phyloP scores from a whole-genome alignment of 2,797 vertebrate species.

The Salarias fasciatus region DNA sequence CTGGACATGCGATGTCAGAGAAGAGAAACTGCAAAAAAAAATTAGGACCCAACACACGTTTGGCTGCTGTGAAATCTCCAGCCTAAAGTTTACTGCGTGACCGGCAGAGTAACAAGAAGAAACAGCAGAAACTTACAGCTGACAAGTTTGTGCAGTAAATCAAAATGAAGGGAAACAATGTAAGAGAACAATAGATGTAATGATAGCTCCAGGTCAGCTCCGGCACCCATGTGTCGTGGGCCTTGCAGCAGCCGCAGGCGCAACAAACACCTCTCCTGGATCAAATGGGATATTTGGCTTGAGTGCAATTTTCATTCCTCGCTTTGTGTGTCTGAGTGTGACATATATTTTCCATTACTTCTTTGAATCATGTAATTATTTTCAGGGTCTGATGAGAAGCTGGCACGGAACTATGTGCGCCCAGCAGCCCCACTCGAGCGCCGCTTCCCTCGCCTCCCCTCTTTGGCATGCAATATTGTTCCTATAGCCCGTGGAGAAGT shows the following conservation, averaged over 20 bases:
- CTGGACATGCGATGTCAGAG: conserved; percentile 59
- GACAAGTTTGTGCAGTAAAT: conserved; percentile 51
- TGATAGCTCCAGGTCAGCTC: conserved; percentile 41
- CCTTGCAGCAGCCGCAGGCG: conserved; percentile 33
- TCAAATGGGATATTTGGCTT: conserved; percentile 69
- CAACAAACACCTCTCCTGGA: conserved; percentile 45
- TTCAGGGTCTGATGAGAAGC: conserved; percentile 64
- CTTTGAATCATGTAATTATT: conserved; percentile 79
- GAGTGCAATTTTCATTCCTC: conserved; percentile 66
- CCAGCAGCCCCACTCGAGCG: conserved; percentile 30
- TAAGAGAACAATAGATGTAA: conserved; percentile 42
- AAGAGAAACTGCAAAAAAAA: conserved; percentile 68
- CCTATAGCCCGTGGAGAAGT: conserved; percentile 25
- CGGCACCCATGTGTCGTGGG: conserved; percentile 42
- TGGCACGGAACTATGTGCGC: conserved; percentile 44
- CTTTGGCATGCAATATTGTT: conserved; percentile 23
- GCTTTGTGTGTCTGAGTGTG: conserved; percentile 64
- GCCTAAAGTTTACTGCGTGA: conserved; percentile 43
- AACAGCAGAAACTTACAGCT: conserved; percentile 12
- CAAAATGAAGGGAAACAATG: conserved; percentile 50
- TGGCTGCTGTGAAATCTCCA: conserved; percentile 46
- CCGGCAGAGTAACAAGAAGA: conserved; percentile 20
- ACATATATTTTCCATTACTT: conserved; percentile 78
- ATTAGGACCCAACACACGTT: conserved; percentile 41
- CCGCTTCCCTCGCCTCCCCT: conserved; percentile 39